Percentiles rank a stretch among this genome's conserved stretches.
phyloP scores from a whole-genome alignment of 2,888 invertebrate species.

The Eristalinus sepulchralis region DNA sequence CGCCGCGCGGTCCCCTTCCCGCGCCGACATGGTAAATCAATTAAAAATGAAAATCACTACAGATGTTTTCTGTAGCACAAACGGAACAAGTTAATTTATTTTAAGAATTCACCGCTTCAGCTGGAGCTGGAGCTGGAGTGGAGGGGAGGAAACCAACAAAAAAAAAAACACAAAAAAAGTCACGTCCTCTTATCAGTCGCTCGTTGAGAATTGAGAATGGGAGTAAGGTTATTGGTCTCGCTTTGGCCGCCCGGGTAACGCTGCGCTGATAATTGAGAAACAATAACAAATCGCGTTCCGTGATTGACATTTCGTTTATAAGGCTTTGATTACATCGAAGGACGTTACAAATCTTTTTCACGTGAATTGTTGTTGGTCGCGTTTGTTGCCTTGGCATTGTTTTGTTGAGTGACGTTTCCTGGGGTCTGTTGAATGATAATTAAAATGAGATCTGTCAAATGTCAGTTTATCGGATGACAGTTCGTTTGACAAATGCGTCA shows the following conservation, averaged over 20 bases:
- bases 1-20: not conserved
- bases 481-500: not conserved
- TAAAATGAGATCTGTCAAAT: not conserved
- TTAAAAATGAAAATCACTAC: constrained; percentile 60
- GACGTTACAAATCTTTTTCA: not conserved
- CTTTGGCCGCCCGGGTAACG: constrained; percentile 28
- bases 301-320: constrained; percentile 56
- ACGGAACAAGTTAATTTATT: constrained; percentile 47
- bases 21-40: constrained; percentile 64
- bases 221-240: constrained; percentile 37
- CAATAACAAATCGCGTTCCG: constrained; percentile 44
- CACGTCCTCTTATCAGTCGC: constrained; percentile 33
- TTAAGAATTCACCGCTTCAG: constrained; percentile 32
- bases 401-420: not conserved
- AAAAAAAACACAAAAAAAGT: not conserved
- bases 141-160: not conserved
- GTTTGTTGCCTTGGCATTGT: not conserved
- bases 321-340: constrained; percentile 13
- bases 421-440: not conserved
- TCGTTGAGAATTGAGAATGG: constrained; percentile 4
- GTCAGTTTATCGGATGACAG: not conserved
- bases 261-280: constrained; percentile 57
- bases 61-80: constrained; percentile 10
- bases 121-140: not conserved
- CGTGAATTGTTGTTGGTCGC: not conserved